These are phyloP conservation scores for Priocnemis perturbator DNA, from an alignment of 2,888 invertebrate species.

Conservation along the genomic window DNA sequence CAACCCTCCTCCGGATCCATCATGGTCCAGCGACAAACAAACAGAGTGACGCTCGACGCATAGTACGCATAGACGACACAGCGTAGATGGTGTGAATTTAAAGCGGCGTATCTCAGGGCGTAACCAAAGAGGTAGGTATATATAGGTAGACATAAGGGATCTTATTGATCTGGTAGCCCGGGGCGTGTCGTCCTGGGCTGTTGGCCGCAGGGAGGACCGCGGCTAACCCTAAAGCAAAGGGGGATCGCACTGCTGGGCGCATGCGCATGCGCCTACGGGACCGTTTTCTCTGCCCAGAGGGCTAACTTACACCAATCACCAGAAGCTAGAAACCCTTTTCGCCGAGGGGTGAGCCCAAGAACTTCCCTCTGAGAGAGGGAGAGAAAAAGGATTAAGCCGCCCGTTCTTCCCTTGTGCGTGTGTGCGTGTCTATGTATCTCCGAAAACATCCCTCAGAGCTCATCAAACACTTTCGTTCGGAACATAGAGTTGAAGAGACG, in stretches of 20 bases:
- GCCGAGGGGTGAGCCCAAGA: slow-evolving; percentile 54
- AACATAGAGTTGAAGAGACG: too few species aligned
- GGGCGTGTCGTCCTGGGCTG: slow-evolving; percentile 75
- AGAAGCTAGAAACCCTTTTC: slow-evolving; percentile 71
- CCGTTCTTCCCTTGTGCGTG: not conserved
- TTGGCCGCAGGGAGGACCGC: slow-evolving; percentile 75
- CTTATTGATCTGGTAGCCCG: slow-evolving; percentile 76
- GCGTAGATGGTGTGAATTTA: slow-evolving; percentile 32
- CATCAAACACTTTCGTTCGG: not conserved
- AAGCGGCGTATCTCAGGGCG: slow-evolving; percentile 65
- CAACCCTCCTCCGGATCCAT: too few species aligned
- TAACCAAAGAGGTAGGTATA: slow-evolving; percentile 66
- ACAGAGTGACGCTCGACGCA: too few species aligned
- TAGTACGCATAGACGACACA: too few species aligned
- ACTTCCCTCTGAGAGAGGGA: slow-evolving; percentile 52
- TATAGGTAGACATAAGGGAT: slow-evolving; percentile 68
- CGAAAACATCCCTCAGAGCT: not conserved
- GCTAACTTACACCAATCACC: slow-evolving; percentile 75
- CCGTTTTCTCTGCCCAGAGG: slow-evolving; percentile 68
- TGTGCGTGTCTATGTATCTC: not conserved
- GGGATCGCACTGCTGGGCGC: slow-evolving; percentile 61
- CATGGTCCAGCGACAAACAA: too few species aligned
- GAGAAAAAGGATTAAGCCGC: slow-evolving; percentile 39
- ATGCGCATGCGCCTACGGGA: slow-evolving; percentile 67
- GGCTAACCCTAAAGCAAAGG: slow-evolving; percentile 73